Evolutionary conservation across 2,888 invertebrate species (phyloP).

Genomic region (Papilio demoleus): DNA sequence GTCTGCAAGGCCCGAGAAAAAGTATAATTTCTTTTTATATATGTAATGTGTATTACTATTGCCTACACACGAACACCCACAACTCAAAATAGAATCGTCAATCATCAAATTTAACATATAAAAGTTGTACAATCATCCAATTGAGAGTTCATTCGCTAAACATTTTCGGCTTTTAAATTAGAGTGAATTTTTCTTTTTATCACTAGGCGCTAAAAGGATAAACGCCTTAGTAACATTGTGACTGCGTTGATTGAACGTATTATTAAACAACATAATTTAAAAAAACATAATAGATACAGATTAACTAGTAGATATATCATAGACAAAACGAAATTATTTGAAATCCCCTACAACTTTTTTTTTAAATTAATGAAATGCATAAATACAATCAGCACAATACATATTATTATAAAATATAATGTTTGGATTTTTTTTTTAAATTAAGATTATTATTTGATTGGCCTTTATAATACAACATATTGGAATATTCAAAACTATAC

Average conservation of each 20-base stretch:
- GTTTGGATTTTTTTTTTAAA: no score
- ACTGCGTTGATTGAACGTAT: no score
- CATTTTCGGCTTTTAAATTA: neutral
- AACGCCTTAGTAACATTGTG: neutral
- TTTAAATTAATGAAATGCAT: no score
- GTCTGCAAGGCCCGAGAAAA: neutral
- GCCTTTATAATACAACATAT: neutral
- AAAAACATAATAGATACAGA: no score
- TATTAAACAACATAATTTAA: no score
- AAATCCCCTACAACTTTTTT: no score
- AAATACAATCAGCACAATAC: no score
- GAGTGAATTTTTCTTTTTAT: neutral
- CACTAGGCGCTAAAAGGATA: neutral
- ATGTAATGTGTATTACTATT: neutral
- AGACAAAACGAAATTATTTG: no score
- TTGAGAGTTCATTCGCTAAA: constrained; percentile 29
- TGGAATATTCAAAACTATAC: constrained; percentile 43
- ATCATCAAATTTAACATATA: constrained; percentile 27
- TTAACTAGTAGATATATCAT: no score
- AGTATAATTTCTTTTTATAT: neutral
- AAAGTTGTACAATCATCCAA: constrained; percentile 31
- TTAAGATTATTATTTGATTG: neutral
- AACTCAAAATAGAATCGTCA: constrained; percentile 4
- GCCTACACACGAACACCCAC: constrained; percentile 18
- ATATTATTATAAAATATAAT: no score